Conservation (phyloP, 2,888 invertebrate species). For the Gisinianus flammeolus region DNA sequence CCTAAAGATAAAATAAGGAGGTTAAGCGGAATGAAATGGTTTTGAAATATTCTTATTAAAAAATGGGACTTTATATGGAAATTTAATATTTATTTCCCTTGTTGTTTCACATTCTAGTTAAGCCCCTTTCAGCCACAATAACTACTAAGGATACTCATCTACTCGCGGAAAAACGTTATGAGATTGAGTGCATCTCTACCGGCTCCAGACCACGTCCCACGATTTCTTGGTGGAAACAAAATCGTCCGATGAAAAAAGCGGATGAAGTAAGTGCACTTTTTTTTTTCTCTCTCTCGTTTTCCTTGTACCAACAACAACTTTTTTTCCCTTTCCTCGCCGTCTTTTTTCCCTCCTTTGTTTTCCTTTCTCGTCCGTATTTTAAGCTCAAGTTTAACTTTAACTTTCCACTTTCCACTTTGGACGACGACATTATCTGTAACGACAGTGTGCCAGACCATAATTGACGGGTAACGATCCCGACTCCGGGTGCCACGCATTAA, state of each 20-base stretch:
- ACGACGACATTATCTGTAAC: too few relatives aligned
- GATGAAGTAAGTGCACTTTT: constrained; percentile 74
- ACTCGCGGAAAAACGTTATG: constrained; percentile 79
- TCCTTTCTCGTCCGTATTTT: too few relatives aligned
- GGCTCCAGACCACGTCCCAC: constrained; percentile 82
- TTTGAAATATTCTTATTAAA: too few relatives aligned
- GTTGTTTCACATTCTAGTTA: constrained; percentile 68
- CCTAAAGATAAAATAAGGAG: too few relatives aligned
- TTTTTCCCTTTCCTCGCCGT: background rate
- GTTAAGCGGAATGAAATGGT: too few relatives aligned
- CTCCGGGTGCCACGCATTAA: too few relatives aligned
- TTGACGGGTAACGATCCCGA: too few relatives aligned
- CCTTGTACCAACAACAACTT: background rate
- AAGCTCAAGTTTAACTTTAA: too few relatives aligned
- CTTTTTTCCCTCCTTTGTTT: too few relatives aligned
- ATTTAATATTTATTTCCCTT: background rate
- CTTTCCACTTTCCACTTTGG: too few relatives aligned
- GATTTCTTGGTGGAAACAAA: constrained; percentile 90
- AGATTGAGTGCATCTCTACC: constrained; percentile 83
- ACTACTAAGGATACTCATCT: constrained; percentile 82
- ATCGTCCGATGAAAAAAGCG: constrained; percentile 77
- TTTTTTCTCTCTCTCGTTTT: background rate
- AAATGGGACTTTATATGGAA: too few relatives aligned
- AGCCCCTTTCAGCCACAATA: constrained; percentile 82
- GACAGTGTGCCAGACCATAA: too few relatives aligned